Base-by-base conservation (phyloP, 2,888 invertebrate species). In the Sesia apiformis region DNA sequence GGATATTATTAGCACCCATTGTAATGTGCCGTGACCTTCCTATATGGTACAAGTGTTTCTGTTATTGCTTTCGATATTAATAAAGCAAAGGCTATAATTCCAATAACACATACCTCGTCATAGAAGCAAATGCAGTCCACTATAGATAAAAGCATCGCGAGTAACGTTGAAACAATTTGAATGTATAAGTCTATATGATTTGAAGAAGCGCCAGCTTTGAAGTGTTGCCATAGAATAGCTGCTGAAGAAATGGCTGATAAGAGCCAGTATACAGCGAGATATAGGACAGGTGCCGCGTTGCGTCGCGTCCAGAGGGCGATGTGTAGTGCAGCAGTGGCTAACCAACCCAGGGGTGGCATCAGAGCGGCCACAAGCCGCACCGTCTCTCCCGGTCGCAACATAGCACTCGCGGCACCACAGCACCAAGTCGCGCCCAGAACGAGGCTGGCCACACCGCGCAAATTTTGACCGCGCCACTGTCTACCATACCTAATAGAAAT, bases 251-350 rank as follows among this genome's bases (percentile, higher is more conserved):
- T 65, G n/a, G 83, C 69, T 0, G 81, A 65, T 50, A 88, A 76
- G 38, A 83, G 66, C 85, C 88, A 90, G 65, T 89, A 90, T 57
- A 90, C 71, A n/a, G 77, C 79, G 40, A 89, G 78, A 66, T 87
- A 89, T 42, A 89, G 78, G 56, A 84, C 66, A 38, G 85, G 86
- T 0, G 88, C 80, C n/a, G 82, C 76, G 23, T 79, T 74, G 55
- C 77, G 77, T 8, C 88, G 73, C 2, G 74, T 76, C 85, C 86
- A 85, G 7, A 89, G 71, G 0, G 81, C 70, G 0, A 83, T 72
- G 63, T 89, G 88, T 53, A 89, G 78, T 4, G 73, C 78, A 0
- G 84, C 80, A 4, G 88, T 84, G 1, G 86, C 84, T 4, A 87
- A 63, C 88, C 88, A 87, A 40, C 81, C 82, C 43, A 81, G 67